Percentiles rank a stretch among this genome's conserved stretches.
These are phyloP conservation scores for Pachypsylla venusta DNA, from an alignment of 1,140 invertebrate genomes.

Conservation along the genomic window DNA sequence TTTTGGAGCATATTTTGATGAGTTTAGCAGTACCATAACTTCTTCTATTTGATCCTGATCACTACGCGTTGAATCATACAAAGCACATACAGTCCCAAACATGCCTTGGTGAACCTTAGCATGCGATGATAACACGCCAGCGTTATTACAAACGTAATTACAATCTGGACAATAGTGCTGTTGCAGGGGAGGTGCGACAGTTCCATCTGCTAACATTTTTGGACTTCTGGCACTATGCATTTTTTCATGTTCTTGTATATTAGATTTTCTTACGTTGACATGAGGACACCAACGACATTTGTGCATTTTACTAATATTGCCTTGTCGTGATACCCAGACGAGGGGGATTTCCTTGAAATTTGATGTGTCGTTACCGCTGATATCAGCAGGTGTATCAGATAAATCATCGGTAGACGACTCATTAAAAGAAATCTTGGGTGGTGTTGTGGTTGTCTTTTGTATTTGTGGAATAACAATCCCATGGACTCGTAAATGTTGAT, in stretches of 20 bases:
- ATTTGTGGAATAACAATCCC: conserved; percentile 34
- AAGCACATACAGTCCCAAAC: conserved; percentile 49
- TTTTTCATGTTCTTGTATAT: conserved; percentile 71
- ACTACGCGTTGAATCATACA: conserved; percentile 42
- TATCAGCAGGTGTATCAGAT: background rate
- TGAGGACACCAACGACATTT: conserved; percentile 74
- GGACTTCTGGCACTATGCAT: conserved; percentile 49
- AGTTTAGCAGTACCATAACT: conserved; percentile 27
- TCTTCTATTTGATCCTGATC: conserved; percentile 53
- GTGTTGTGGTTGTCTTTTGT: conserved; percentile 10
- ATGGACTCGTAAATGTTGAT: conserved; percentile 63
- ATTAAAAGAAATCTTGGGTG: conserved; percentile 14
- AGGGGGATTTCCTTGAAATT: conserved; percentile 37
- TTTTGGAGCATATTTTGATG: background rate
- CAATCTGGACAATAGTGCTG: conserved; percentile 51
- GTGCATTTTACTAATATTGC: conserved; percentile 64
- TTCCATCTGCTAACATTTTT: conserved; percentile 28
- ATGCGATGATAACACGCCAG: conserved; percentile 57
- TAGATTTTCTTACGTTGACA: conserved; percentile 57
- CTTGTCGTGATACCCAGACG: conserved; percentile 52
- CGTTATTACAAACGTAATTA: conserved; percentile 62
- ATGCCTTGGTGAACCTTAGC: conserved; percentile 57
- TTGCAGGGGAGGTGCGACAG: conserved; percentile 26
- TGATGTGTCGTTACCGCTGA: conserved; percentile 13
- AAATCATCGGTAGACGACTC: background rate